Conservation (phyloP, 2,797 vertebrate species). For the Micropoecilia bifurca region DNA sequence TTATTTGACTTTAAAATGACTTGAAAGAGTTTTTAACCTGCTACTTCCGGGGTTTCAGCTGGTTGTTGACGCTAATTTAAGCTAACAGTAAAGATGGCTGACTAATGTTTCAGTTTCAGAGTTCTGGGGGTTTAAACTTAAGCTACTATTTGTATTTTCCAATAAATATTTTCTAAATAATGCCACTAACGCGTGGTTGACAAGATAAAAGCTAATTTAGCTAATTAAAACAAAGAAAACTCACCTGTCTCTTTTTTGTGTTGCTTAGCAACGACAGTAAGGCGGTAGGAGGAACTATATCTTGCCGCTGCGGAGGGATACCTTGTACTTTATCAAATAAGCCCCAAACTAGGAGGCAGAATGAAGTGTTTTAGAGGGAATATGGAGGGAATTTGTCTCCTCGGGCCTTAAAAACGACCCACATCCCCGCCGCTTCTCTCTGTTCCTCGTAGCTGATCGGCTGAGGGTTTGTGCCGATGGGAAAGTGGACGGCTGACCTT, state of each 20-base stretch:
- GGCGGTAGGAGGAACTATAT: background rate
- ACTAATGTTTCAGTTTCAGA: background rate
- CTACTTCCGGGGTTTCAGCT: background rate
- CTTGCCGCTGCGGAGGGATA: slow-evolving; percentile 27
- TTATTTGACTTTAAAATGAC: background rate
- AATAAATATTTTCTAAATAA: background rate
- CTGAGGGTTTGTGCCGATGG: slow-evolving; percentile 50
- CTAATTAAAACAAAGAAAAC: background rate
- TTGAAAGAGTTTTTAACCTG: background rate
- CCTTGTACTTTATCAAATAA: background rate
- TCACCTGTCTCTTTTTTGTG: background rate
- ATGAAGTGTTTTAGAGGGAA: background rate
- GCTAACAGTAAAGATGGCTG: background rate
- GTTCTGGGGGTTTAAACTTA: background rate
- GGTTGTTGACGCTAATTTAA: background rate
- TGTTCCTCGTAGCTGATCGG: background rate
- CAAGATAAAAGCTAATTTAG: background rate
- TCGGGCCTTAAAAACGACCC: background rate
- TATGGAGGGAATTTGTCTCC: background rate
- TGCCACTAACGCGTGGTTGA: rapidly evolving
- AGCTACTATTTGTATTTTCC: background rate
- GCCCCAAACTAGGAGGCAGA: background rate
- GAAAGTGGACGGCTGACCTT: slow-evolving; percentile 71
- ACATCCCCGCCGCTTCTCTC: background rate
- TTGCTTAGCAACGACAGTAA: slow-evolving; percentile 8